A percentile compares a stretch with the other conserved stretches of the same genome.
Conservation (phyloP, 1,140 invertebrate species). For the Thaumetopoea pityocampa region DNA sequence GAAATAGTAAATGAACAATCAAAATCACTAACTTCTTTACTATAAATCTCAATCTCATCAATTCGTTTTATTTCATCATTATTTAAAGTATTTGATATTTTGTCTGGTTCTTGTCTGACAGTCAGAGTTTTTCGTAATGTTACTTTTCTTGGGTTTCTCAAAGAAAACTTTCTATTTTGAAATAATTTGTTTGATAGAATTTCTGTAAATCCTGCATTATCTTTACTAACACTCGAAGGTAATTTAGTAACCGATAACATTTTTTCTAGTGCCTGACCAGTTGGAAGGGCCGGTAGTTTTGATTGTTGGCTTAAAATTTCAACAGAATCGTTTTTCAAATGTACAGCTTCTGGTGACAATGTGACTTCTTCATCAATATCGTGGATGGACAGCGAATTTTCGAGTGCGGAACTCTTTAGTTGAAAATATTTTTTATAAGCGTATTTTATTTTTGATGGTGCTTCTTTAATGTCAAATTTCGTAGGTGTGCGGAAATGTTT, state of each 20-base stretch:
- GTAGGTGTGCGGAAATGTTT: conserved; percentile 82
- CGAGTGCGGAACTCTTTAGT: conserved; percentile 83
- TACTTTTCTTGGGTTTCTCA: conserved; percentile 86
- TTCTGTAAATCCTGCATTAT: conserved; percentile 41
- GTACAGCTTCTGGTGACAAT: conserved; percentile 44
- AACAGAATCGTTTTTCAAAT: conserved; percentile 18
- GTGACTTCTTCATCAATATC: conserved; percentile 47
- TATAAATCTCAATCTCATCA: neutral
- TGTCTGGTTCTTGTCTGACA: no score
- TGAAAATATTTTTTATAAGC: conserved; percentile 90
- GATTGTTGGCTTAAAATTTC: conserved; percentile 24
- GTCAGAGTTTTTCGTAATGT: conserved; percentile 47
- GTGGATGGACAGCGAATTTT: conserved; percentile 79
- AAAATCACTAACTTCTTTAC: conserved; percentile 4
- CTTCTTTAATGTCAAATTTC: conserved; percentile 88
- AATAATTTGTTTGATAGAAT: conserved; percentile 84
- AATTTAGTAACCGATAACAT: conserved; percentile 72
- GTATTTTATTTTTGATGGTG: conserved; percentile 81
- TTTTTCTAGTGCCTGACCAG: conserved; percentile 45
- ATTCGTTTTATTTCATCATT: no score
- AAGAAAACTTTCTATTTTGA: conserved; percentile 79
- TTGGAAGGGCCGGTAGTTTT: conserved; percentile 47
- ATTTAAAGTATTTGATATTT: no score
- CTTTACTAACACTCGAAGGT: conserved; percentile 15
- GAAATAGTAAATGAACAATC: conserved; percentile 1